These are phyloP conservation scores for Hypsopygia costalis DNA, from an alignment of 2,888 invertebrate species.

Conservation along the genomic window DNA sequence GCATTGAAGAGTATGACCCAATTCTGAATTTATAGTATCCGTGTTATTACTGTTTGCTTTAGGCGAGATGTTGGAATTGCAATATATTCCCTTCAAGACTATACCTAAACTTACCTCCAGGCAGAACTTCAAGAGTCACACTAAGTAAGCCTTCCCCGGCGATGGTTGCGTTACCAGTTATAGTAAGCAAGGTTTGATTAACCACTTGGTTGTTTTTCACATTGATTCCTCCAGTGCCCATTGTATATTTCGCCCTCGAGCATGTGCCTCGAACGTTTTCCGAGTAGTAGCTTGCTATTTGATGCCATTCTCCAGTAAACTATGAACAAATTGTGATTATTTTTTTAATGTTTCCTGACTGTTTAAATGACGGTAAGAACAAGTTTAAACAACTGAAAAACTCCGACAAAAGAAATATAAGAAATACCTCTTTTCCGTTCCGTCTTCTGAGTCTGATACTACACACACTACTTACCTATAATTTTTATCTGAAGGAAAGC, in stretches of 20 bases:
- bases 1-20: too few species aligned
- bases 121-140: conserved; percentile 45
- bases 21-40: too few species aligned
- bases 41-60: too few species aligned
- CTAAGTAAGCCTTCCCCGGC: conserved; percentile 36
- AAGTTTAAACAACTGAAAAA: too few species aligned
- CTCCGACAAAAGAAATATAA: too few species aligned
- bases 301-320: conserved; percentile 62
- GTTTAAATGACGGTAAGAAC: too few species aligned
- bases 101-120: conserved; percentile 33
- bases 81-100: too few species aligned
- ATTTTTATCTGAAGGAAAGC: too few species aligned
- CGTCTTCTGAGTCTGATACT: too few species aligned
- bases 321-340: conserved; percentile 21
- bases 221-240: conserved; percentile 30
- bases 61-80: too few species aligned
- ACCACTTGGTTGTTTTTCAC: conserved; percentile 59
- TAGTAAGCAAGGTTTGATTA: conserved; percentile 37
- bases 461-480: too few species aligned
- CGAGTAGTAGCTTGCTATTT: conserved; percentile 51
- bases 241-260: conserved; percentile 43
- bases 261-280: conserved; percentile 44
- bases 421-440: too few species aligned
- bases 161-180: conserved; percentile 49
- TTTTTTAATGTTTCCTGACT: neutral